These are phyloP conservation scores for Coelopa frigida DNA, from an alignment of 1,140 invertebrate species.

Conservation along the genomic window DNA sequence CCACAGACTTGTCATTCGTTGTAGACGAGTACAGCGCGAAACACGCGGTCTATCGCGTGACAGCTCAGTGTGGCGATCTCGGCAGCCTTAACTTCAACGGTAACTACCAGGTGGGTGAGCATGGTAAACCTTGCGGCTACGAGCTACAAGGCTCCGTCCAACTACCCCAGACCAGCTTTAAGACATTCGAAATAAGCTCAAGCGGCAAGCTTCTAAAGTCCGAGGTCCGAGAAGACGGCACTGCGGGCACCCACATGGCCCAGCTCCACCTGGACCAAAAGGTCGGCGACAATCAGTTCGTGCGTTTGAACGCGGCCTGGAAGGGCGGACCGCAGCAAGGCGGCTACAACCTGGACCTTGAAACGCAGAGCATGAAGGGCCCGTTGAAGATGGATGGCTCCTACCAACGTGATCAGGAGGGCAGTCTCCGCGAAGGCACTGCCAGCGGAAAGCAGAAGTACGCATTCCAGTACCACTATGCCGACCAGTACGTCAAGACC, in stretches of 20 bases:
- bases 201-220: conserved; percentile 28
- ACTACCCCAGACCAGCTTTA: conserved; percentile 49
- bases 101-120: conserved; percentile 37
- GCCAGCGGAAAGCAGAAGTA: conserved; percentile 18
- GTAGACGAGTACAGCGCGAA: conserved; percentile 28
- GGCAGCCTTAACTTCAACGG: conserved; percentile 36
- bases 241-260: conserved; percentile 9
- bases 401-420: conserved; percentile 19
- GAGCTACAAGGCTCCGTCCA: conserved; percentile 43
- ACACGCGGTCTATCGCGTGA: conserved; percentile 22
- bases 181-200: conserved; percentile 33
- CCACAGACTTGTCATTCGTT: conserved; percentile 27
- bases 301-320: conserved; percentile 16
- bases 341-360: conserved; percentile 20
- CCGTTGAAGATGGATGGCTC: conserved; percentile 26
- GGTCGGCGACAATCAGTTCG: conserved; percentile 22
- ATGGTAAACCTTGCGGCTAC: conserved; percentile 41
- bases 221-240: not conserved
- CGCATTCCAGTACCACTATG: conserved; percentile 22
- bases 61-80: conserved; percentile 24
- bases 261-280: conserved; percentile 20
- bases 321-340: conserved; percentile 22
- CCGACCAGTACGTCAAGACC: conserved; percentile 23
- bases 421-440: conserved; percentile 12
- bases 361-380: conserved; percentile 18